phyloP scores from a whole-genome alignment of 2,113 vertebrate genomes.

The Nyctibius bracteatus region DNA sequence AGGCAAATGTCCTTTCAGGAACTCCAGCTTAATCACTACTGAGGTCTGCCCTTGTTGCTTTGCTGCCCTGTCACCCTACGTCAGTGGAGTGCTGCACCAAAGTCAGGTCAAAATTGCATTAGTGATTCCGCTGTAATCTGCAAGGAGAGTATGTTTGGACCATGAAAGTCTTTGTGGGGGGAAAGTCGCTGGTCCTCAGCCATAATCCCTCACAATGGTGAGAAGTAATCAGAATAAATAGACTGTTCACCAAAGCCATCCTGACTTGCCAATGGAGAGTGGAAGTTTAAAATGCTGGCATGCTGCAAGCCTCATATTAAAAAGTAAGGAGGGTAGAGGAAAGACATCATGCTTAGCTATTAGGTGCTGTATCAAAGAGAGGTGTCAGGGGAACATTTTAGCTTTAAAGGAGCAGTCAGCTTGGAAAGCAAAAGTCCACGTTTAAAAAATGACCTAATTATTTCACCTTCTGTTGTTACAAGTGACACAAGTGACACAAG shows the following conservation, averaged over 20 bases:
- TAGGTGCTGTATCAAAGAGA: not conserved
- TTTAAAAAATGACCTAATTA: slow-evolving; percentile 15
- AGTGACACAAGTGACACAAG: not conserved
- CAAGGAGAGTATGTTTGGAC: not conserved
- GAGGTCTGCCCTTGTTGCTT: slow-evolving; percentile 7
- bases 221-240: not conserved
- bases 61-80: not conserved
- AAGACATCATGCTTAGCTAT: not conserved
- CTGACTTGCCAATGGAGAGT: not conserved
- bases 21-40: not conserved
- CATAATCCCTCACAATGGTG: not conserved
- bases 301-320: not conserved
- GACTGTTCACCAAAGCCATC: not conserved
- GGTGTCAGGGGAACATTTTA: not conserved
- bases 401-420: not conserved
- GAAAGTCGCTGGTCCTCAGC: not conserved
- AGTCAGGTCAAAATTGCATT: slow-evolving; percentile 22
- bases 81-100: not conserved
- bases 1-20: not conserved
- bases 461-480: slow-evolving; percentile 1
- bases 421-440: not conserved
- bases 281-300: not conserved
- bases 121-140: not conserved
- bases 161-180: not conserved
- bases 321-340: not conserved